A percentile compares a stretch with the other conserved stretches of the same genome.
phyloP scores from a whole-genome alignment of 2,797 vertebrate species.

The Cuculus canorus region DNA sequence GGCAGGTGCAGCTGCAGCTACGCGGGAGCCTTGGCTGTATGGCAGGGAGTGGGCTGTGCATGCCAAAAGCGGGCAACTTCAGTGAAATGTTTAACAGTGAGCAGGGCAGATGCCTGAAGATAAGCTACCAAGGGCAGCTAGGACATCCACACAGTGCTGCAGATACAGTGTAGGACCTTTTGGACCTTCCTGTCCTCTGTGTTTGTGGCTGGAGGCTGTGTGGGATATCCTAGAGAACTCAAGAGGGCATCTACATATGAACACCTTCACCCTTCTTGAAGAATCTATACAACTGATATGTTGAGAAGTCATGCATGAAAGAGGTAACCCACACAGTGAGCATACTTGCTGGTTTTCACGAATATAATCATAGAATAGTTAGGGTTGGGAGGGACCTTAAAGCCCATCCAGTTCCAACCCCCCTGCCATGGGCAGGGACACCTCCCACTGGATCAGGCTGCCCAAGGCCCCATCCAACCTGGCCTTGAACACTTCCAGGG shows the following conservation, averaged over 20 bases:
- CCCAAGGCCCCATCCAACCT: too few relatives aligned
- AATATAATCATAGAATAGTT: too few relatives aligned
- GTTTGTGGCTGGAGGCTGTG: not conserved
- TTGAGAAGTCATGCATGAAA: not conserved
- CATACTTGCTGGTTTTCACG: not conserved
- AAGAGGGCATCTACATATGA: not conserved
- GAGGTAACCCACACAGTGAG: not conserved
- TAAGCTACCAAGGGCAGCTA: not conserved
- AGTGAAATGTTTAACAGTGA: not conserved
- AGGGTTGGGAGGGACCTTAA: too few relatives aligned
- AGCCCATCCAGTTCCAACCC: too few relatives aligned
- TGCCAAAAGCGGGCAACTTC: not conserved
- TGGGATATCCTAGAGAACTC: not conserved
- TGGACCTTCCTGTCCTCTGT: not conserved
- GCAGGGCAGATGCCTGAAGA: not conserved
- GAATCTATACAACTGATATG: not conserved
- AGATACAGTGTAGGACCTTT: not conserved
- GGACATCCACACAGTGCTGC: not conserved
- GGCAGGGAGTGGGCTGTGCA: not conserved
- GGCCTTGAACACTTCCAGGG: too few relatives aligned
- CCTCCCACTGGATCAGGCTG: too few relatives aligned
- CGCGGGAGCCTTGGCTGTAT: rapidly evolving
- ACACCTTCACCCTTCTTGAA: not conserved
- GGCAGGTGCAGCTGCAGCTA: not conserved
- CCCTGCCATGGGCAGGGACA: too few relatives aligned